Percentiles rank a stretch among this genome's conserved stretches.
phyloP scores from a whole-genome alignment of 2,888 invertebrate genomes.

The Caenorhabditis virilis region DNA sequence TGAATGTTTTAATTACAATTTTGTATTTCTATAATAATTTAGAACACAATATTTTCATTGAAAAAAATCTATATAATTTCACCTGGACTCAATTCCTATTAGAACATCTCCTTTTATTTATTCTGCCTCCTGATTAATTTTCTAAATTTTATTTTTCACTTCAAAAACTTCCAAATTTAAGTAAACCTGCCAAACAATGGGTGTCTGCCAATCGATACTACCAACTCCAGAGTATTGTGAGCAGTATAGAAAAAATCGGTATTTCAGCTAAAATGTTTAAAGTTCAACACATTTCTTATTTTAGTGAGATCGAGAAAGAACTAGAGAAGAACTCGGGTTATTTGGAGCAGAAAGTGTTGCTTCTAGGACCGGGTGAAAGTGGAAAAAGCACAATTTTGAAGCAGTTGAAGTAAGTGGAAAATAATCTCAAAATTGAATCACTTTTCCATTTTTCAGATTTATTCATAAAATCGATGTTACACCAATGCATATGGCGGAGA shows the following conservation, averaged over 20 bases:
- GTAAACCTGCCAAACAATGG: slow-evolving; percentile 6
- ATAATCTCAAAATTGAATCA: not conserved
- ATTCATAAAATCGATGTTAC: slow-evolving; percentile 18
- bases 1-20: no score
- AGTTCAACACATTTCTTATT: not conserved
- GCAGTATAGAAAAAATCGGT: slow-evolving; percentile 11
- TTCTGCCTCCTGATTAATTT: no score
- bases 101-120: no score
- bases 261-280: not conserved
- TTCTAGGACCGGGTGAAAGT: slow-evolving; percentile 61
- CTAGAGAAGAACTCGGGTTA: slow-evolving; percentile 16
- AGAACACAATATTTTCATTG: no score
- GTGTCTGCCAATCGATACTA: slow-evolving; percentile 6
- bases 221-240: slow-evolving; percentile 1
- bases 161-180: not conserved
- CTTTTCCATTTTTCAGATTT: not conserved
- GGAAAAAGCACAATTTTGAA: slow-evolving; percentile 63
- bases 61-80: no score
- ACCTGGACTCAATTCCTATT: no score
- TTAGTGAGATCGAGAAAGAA: slow-evolving; percentile 25
- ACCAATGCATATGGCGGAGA: slow-evolving; percentile 51
- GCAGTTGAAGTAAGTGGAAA: slow-evolving; percentile 51
- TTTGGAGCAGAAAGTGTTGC: slow-evolving; percentile 16
- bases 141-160: no score
- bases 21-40: no score